Percentiles rank a stretch among this genome's conserved stretches.
phyloP scores from a whole-genome alignment of 1,140 invertebrate species.

The Uloborus diversus region DNA sequence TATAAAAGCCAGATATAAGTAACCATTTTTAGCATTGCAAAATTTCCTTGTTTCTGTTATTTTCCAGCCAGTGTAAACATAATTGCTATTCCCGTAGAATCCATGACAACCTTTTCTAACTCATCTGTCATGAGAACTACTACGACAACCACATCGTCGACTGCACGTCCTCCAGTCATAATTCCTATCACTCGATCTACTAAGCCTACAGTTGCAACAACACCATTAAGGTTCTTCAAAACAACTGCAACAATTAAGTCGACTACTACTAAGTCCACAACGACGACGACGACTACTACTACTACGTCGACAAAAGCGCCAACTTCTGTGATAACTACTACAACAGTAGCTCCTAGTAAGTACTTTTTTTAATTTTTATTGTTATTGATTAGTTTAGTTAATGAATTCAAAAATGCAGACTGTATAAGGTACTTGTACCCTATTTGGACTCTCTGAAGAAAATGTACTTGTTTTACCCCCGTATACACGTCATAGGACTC shows the following conservation, averaged over 20 bases:
- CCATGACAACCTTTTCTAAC: conserved; percentile 3
- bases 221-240: conserved; percentile 32
- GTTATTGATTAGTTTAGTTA: too few relatives aligned
- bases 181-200: conserved; percentile 43
- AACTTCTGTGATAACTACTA: background rate
- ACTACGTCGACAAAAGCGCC: conserved; percentile 58
- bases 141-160: conserved; percentile 56
- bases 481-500: background rate
- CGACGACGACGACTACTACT: conserved; percentile 53
- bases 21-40: too few relatives aligned
- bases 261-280: conserved; percentile 44
- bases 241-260: conserved; percentile 5
- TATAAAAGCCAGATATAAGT: too few relatives aligned
- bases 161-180: conserved; percentile 46
- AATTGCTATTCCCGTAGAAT: conserved; percentile 28
- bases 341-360: background rate
- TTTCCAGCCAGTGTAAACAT: too few relatives aligned
- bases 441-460: too few relatives aligned
- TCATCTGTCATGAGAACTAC: conserved; percentile 6
- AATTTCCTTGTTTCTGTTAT: too few relatives aligned
- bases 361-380: too few relatives aligned
- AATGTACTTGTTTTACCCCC: conserved; percentile 42
- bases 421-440: conserved; percentile 33
- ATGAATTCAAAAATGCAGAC: conserved; percentile 62
- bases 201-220: conserved; percentile 35